A percentile compares a stretch with the other conserved stretches of the same genome.
Evolutionary conservation across 2,888 invertebrate species (phyloP).

Genomic region (Aelia acuminata): DNA sequence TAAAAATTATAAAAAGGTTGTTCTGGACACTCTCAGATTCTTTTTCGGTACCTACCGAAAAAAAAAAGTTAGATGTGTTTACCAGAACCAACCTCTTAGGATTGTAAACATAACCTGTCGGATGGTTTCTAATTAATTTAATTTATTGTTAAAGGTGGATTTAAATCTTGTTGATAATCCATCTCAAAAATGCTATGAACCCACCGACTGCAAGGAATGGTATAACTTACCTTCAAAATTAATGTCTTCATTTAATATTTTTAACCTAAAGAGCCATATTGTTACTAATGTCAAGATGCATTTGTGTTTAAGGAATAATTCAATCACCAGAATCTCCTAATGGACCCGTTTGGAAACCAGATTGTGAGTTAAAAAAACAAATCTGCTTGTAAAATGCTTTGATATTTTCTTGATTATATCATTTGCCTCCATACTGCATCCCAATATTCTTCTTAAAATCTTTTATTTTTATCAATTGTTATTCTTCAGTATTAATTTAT

Average conservation of each 20-base stretch:
- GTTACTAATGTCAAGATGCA: background rate
- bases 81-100: constrained; percentile 5
- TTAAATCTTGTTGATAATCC: background rate
- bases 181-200: constrained; percentile 59
- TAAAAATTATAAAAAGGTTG: too few species aligned
- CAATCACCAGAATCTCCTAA: constrained; percentile 63
- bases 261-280: background rate
- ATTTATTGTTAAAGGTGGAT: background rate
- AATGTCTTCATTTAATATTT: too few species aligned
- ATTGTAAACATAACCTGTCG: constrained; percentile 17
- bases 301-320: constrained; percentile 51
- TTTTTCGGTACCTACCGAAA: background rate
- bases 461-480: background rate
- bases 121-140: background rate
- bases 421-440: background rate
- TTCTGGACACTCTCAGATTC: too few species aligned
- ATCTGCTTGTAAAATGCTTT: constrained; percentile 46
- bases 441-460: background rate
- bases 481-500: background rate
- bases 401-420: constrained; percentile 63
- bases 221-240: background rate
- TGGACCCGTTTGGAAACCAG: constrained; percentile 74
- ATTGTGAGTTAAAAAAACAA: constrained; percentile 71
- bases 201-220: constrained; percentile 53
- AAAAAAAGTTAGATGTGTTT: background rate